Percentiles rank a stretch among this genome's conserved stretches.
phyloP scores from a whole-genome alignment of 2,888 invertebrate species.

The Drosophila paramelanica region DNA sequence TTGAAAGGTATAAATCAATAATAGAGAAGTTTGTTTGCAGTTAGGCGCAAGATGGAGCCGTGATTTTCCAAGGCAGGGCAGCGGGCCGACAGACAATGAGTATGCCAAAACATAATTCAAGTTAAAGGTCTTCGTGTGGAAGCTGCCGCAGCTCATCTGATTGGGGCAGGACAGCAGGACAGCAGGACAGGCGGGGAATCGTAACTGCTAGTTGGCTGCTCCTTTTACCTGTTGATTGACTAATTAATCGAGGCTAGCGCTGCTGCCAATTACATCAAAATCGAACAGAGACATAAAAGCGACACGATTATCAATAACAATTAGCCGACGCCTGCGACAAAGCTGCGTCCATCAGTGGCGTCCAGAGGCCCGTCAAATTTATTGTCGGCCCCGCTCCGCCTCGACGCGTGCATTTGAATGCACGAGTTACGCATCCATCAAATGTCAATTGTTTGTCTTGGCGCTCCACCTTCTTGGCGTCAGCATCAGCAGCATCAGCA shows the following conservation, averaged over 20 bases:
- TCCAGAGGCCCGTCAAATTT: constrained; percentile 67
- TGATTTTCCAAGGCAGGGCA: constrained; percentile 57
- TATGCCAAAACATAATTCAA: constrained; percentile 80
- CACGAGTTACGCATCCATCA: constrained; percentile 81
- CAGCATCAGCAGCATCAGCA: constrained; percentile 4
- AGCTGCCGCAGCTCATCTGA: constrained; percentile 69
- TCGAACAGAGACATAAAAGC: constrained; percentile 61
- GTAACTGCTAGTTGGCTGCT: background rate
- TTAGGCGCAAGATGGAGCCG: constrained; percentile 70
- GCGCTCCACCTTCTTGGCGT: constrained; percentile 65
- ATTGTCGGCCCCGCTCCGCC: constrained; percentile 26
- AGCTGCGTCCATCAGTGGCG: constrained; percentile 29
- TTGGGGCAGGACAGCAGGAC: constrained; percentile 37
- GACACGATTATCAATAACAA: constrained; percentile 79
- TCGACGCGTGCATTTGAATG: constrained; percentile 66
- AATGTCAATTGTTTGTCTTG: constrained; percentile 81
- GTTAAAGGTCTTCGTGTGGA: constrained; percentile 66
- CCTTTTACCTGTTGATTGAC: constrained; percentile 63
- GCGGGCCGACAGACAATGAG: constrained; percentile 71
- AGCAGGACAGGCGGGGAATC: too few relatives aligned
- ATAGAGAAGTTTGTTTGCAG: constrained; percentile 82
- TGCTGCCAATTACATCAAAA: constrained; percentile 35
- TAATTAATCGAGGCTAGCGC: constrained; percentile 65
- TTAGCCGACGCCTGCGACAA: constrained; percentile 71
- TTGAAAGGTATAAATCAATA: constrained; percentile 85